Evolutionary conservation across 2,113 vertebrate species (phyloP), one percentile per base, ranked within the genome.

Genomic region (Epinephelus fuscoguttatus): DNA sequence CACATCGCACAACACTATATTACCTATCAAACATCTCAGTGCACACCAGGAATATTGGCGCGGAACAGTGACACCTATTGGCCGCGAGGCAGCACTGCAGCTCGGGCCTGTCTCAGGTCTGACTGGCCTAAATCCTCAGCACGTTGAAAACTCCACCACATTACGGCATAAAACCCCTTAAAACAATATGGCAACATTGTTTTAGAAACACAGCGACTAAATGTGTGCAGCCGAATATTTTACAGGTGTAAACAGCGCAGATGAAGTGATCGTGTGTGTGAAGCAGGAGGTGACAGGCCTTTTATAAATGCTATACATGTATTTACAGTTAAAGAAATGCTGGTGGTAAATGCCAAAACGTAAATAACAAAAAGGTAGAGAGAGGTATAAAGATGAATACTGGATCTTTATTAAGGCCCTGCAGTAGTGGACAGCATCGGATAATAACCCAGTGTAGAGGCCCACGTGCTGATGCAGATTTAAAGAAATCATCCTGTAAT

Each of bases 61-160:
- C 53, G 56, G 75, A 91, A 93, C 88, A 93, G 89, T 57, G 95
- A 53, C 95, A 93, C 74, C 89, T 81, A 81, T 85, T 56, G 94
- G 87, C 68, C 2, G 23, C 59, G 37, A 6, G 42, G 69, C 50
- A 69, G 49, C 18, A 80, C 62, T 78, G 66, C 1, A 18, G 50
- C 67, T 57, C 27, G 13, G 88, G 83, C 91, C 90, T 78, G 64
- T 11, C 17, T n/a, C 0, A 27, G 27, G 62, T 56, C 23, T 57
- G 33, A 62, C 3, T 18, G 87, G 90, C 90, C 86, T 85, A 42
- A 59, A 78, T 45, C 30, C 25, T 53, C 52, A 68, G 12, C 60
- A 70, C 75, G 17, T 4, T 40, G 21, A 13, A 71, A 82, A 74
- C 47, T 6, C 0, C 21, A 33, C 3, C 8, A 64, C 33, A 37